Evolutionary conservation across 2,797 vertebrate species (phyloP).

Genomic region (Scarus forsteni): DNA sequence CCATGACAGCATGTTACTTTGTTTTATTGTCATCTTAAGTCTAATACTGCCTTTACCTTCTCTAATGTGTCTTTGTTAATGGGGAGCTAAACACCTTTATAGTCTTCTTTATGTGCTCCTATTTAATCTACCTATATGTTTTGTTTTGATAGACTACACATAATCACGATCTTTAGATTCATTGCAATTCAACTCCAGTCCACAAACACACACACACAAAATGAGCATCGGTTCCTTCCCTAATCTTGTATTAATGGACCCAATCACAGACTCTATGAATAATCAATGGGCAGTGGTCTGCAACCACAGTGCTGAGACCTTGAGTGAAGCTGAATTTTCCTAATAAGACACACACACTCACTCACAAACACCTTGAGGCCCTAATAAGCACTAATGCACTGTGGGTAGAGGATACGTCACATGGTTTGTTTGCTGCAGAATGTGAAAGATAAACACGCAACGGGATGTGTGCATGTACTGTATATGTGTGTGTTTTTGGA

Average conservation of each 20-base stretch:
- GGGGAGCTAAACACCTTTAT: slow-evolving; percentile 17
- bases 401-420: slow-evolving; percentile 80
- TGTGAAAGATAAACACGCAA: slow-evolving; percentile 84
- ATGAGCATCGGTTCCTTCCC: slow-evolving; percentile 81
- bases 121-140: slow-evolving; percentile 38
- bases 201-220: slow-evolving; percentile 58
- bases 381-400: slow-evolving; percentile 84
- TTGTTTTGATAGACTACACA: slow-evolving; percentile 48
- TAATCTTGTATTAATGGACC: slow-evolving; percentile 87
- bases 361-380: slow-evolving; percentile 73
- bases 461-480: slow-evolving; percentile 28
- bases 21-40: slow-evolving; percentile 11
- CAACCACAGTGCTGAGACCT: slow-evolving; percentile 82
- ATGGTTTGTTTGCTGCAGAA: slow-evolving; percentile 86
- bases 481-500: slow-evolving; percentile 12
- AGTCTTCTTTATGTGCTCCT: slow-evolving; percentile 4
- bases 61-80: slow-evolving; percentile 33
- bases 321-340: slow-evolving; percentile 85
- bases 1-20: slow-evolving; percentile 27
- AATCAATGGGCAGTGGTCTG: slow-evolving; percentile 87
- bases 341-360: slow-evolving; percentile 76
- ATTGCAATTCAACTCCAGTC: slow-evolving; percentile 68
- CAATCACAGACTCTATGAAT: slow-evolving; percentile 88
- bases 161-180: slow-evolving; percentile 65
- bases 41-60: slow-evolving; percentile 10